Evolutionary conservation across 2,113 vertebrate genomes (phyloP), one percentile per base, ranked within the genome.

Genomic region (Puma concolor): DNA sequence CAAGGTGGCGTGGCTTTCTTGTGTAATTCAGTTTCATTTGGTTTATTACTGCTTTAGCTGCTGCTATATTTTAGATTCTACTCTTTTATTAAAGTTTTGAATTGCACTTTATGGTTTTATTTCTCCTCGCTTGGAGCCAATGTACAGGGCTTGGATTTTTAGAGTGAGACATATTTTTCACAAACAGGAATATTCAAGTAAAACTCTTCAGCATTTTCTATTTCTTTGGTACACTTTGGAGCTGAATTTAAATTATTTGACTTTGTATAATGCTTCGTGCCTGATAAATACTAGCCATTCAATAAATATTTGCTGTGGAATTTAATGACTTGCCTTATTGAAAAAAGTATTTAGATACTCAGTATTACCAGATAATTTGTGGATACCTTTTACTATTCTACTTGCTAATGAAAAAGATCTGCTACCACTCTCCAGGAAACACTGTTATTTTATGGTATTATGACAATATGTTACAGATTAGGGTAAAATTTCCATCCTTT

Each of bases 1-100:
- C 54, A 97, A 95, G 76, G 57, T 89, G 38, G 94, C 69, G 97
- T 91, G 96, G 74, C 90, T 91, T 96, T 97, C 96, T 98, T 97
- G 69, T 83, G 88, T 82, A 96, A 97, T 92, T 88, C 52, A 14
- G 11, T 83, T 91, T 89, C 33, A 23, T 82, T 94, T 64, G 67
- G 69, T 41, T 91, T 92, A 96, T 92, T 94, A 96, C 64, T 95
- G 50, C 48, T 97, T 95, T 92, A 92, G 67, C 63, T 90, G n/a
- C 57, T 86, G 41, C 72, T 92, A 16, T 95, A 29, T 64, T 91
- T 88, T 92, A 95, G 89, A 88, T 41, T 71, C 31, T 44, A 80
- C 10, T 81, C 4, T 94, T 97, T 97, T 67, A 57, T 66, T 96
- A 50, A 92, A 88, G 6, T 96, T 66, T 83, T 96, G 66, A 67